These are phyloP conservation scores for Pangasianodon gigas DNA, from an alignment of 2,113 vertebrate species.

Conservation along the genomic window DNA sequence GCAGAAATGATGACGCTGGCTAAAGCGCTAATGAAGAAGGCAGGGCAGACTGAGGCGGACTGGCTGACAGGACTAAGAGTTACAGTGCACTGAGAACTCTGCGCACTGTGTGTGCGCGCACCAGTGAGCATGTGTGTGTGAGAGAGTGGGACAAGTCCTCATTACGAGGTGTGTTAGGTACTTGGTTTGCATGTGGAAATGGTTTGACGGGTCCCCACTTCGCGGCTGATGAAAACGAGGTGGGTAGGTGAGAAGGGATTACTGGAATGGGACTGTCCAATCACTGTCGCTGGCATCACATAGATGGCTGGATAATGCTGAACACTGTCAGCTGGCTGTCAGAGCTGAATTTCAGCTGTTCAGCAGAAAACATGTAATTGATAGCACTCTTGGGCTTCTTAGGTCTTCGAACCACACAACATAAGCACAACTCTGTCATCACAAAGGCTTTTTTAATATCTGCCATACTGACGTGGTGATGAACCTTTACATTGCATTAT, in stretches of 20 bases:
- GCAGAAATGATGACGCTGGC: conserved; percentile 62
- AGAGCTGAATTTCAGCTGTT: conserved; percentile 57
- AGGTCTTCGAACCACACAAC: conserved; percentile 48
- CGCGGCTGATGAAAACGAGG: conserved; percentile 43
- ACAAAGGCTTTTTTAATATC: conserved; percentile 46
- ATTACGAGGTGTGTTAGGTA: conserved; percentile 51
- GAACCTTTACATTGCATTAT: conserved; percentile 22
- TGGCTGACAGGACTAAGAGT: conserved; percentile 38
- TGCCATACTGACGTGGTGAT: conserved; percentile 20
- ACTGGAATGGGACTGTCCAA: conserved; percentile 51
- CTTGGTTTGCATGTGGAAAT: conserved; percentile 45
- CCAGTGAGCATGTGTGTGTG: background rate
- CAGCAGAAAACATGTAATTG: conserved; percentile 57
- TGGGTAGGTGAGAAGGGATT: conserved; percentile 46
- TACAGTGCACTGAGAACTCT: conserved; percentile 36
- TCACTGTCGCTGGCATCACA: conserved; percentile 40
- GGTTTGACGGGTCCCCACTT: conserved; percentile 32
- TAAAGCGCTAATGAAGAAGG: conserved; percentile 59
- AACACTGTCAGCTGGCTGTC: conserved; percentile 51
- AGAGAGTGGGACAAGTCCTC: conserved; percentile 42
- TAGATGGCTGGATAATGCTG: conserved; percentile 51
- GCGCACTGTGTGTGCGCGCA: conserved; percentile 5
- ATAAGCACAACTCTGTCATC: conserved; percentile 39
- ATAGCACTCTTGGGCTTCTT: conserved; percentile 52
- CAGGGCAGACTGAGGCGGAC: conserved; percentile 43